Evolutionary conservation across 2,888 invertebrate genomes (phyloP).

Genomic region (Tetanocera ferruginea): DNA sequence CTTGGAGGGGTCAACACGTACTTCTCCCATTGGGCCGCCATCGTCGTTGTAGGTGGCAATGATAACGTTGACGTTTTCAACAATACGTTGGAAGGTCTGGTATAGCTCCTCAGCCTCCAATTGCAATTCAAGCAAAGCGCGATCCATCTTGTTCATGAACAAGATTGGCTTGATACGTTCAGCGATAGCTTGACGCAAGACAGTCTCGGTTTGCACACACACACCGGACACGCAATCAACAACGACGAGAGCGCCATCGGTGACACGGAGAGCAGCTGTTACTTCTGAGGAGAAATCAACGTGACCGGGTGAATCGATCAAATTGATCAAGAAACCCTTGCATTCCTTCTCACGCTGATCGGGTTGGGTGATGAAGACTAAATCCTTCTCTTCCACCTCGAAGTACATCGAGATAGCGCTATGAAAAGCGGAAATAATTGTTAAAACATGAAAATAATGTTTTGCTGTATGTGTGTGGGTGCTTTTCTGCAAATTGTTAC

Average conservation of each 20-base stretch:
- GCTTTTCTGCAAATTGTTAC: conserved; percentile 65
- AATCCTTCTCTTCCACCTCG: conserved; percentile 94
- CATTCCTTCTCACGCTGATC: conserved; percentile 92
- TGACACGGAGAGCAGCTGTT: conserved; percentile 99
- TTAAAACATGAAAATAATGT: not conserved
- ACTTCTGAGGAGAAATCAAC: conserved; percentile 99
- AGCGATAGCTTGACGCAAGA: conserved; percentile 98
- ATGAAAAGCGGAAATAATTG: not conserved
- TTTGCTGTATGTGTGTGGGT: not conserved
- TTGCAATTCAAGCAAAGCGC: conserved; percentile 97
- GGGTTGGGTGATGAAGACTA: conserved; percentile 90
- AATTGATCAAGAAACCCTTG: conserved; percentile 98
- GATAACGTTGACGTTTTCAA: conserved; percentile 99
- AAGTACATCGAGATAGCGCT: conserved; percentile 99
- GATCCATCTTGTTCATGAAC: conserved; percentile 99
- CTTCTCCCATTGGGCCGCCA: conserved; percentile 98
- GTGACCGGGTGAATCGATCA: conserved; percentile 99
- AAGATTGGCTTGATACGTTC: conserved; percentile 99
- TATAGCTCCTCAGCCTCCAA: conserved; percentile 96
- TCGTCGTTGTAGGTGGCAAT: conserved; percentile 99
- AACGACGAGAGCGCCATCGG: conserved; percentile 99
- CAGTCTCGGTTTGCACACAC: conserved; percentile 99
- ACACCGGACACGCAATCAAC: conserved; percentile 99
- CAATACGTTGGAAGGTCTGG: conserved; percentile 99
- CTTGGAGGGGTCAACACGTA: conserved; percentile 96